Evolutionary conservation across 1,140 invertebrate genomes (phyloP), one percentile per base, ranked within the genome.

Genomic region (Diachasma alloeum): DNA sequence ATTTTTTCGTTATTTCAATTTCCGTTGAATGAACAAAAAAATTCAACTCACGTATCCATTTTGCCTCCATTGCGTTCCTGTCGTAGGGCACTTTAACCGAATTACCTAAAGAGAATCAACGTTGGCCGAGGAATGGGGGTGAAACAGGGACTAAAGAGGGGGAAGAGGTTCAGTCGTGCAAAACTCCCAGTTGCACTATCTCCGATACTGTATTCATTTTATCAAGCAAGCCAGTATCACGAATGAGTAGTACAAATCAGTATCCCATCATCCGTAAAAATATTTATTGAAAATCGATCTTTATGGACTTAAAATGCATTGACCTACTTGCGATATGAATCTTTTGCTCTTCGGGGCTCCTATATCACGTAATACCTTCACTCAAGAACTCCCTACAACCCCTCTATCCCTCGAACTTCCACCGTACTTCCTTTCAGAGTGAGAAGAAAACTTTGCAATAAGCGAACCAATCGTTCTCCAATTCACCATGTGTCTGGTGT

Each of bases 1-100:
- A 17, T 17, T 66, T 36, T 66, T 15, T 39, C 72, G 56, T 74
- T 67, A 67, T 67, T 74, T 74, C 72, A 74, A 74, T 74, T 74
- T 74, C 56, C 22, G 56, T 66, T 36, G 59, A 56, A 59, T 67
- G 59, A 17, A 22, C 4, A 63, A 66, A 66, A 74, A 59, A 74
- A 22, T 63, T 63, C 59, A 63, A 24, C 59, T 63, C 59, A 63
- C 59, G 59, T 63, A 26, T 63, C 59, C 59, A 63, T 63, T 63
- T 63, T 63, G 59, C 59, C 24, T 63, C 59, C 24, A 63, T 63
- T 63, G 59, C 59, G 59, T 63, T 26, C 4, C 59, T 63, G 59
- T 63, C 59, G 24, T 31, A 24, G 59, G 24, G 59, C 24, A 63
- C 22, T 63, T 63, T 63, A 63, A 63, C 19, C 24, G 59, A 63